Base-by-base conservation (phyloP, 92 coral and sea anemone genomes). In the Desmophyllum pertusum region DNA sequence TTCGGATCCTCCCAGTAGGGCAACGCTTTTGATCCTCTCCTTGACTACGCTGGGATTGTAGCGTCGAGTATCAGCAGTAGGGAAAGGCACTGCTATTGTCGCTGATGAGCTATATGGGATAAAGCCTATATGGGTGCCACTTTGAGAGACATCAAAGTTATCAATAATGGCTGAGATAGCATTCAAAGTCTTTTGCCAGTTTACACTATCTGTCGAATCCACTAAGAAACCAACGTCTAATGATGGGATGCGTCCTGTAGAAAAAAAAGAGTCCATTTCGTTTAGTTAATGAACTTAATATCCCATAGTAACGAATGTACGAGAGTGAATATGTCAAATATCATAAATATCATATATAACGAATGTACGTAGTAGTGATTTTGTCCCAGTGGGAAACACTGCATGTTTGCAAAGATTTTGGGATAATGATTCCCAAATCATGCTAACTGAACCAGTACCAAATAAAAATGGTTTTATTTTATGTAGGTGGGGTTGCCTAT, bases 51-150 rank as follows among this genome's bases (percentile, higher is more conserved):
- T 40, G 3, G 84, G 59, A 33, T 80, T 87, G 64, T 92, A 83
- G 37, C 59, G 77, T 10, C 73, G 83, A 36, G 84, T 88, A 50
- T 75, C 75, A 1, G 85, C 61, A 41, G 72, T 75, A 72, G 92
- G 78, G 50, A 93, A 91, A 51, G 77, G 78, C 39, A 93, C 80
- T 37, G 91, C 94, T 36, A 93, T 78, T 30, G 90, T 36, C 38
- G 97, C 95, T n/a, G 90, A 69, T 21, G 85, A 64, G 57, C 90
- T 84, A 83, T 79, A 93, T 30, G 94, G 71, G 35, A 93, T 92
- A 36, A 93, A 84, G 27, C 94, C 97, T 72, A 91, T 52, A 67
- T 93, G 94, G 53, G 78, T 86, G 46, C 97, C 97, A 70, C 87
- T 81, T 33, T 76, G 76, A 27, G 94, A 91, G 18, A 92, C 86